Conservation (phyloP, 2,888 invertebrate genomes). For the Tenthredo livida region DNA sequence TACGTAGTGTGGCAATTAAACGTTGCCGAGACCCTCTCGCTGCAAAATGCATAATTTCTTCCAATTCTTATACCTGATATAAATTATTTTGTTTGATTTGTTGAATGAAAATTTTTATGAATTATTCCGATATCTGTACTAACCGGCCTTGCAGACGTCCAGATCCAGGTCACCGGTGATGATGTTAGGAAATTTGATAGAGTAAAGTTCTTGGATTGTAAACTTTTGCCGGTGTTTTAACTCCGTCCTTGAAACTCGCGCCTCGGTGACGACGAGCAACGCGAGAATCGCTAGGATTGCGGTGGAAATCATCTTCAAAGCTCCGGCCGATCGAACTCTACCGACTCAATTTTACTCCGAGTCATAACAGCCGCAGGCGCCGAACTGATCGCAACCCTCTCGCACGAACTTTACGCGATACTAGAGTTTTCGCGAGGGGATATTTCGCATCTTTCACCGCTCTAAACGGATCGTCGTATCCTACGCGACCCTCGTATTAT, state of each 20-base stretch:
- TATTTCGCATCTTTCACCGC: neutral
- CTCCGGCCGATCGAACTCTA: slow-evolving; percentile 66
- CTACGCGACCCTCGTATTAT: neutral
- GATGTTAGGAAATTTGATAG: slow-evolving; percentile 83
- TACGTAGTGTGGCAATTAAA: neutral
- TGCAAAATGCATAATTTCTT: neutral
- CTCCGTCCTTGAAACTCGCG: neutral
- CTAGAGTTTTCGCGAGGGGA: neutral
- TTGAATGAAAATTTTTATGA: neutral
- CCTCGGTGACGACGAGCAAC: neutral
- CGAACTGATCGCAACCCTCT: neutral
- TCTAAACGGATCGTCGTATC: neutral
- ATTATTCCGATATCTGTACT: slow-evolving; percentile 72
- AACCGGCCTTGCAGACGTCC: slow-evolving; percentile 94
- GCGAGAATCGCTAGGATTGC: slow-evolving; percentile 50
- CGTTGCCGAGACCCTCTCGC: neutral
- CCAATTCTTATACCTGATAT: neutral
- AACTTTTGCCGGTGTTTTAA: slow-evolving; percentile 76
- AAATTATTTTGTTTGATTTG: neutral
- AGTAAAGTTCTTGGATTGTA: slow-evolving; percentile 85
- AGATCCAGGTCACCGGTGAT: slow-evolving; percentile 88
- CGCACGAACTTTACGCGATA: neutral
- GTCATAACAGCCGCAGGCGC: slow-evolving; percentile 48
- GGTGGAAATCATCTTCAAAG: slow-evolving; percentile 55
- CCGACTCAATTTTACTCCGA: neutral